These are phyloP conservation scores for Oxyteleia sp. DNA, from an alignment of 2,888 invertebrate genomes.

Conservation along the genomic window DNA sequence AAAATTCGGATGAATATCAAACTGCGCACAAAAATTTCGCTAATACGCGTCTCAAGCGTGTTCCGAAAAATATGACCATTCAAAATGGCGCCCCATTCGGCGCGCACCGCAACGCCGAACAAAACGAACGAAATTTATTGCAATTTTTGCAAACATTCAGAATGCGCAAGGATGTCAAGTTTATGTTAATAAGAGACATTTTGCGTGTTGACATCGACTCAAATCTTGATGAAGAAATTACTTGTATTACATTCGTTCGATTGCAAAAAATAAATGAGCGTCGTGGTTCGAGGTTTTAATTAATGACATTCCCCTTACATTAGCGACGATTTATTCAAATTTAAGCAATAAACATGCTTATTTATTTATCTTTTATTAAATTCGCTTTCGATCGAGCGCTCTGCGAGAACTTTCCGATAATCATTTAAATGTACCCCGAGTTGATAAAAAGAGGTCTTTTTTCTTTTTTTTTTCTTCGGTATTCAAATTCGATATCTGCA, in stretches of 20 bases:
- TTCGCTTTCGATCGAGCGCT: conserved; percentile 19
- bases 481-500: conserved; percentile 26
- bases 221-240: conserved; percentile 8
- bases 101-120: neutral
- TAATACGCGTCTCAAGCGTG: neutral
- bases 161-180: neutral
- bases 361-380: conserved; percentile 45
- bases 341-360: conserved; percentile 21
- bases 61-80: conserved; percentile 7
- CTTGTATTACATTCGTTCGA: conserved; percentile 3
- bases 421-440: conserved; percentile 18
- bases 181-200: conserved; percentile 6
- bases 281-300: neutral
- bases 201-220: neutral
- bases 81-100: neutral
- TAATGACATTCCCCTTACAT: neutral
- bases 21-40: conserved; percentile 6
- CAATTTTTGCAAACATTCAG: conserved; percentile 6
- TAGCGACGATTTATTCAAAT: conserved; percentile 13
- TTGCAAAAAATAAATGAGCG: neutral
- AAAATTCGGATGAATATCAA: conserved; percentile 47
- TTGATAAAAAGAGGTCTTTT: conserved; percentile 13
- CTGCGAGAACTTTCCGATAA: conserved; percentile 20
- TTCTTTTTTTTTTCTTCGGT: conserved; percentile 31
- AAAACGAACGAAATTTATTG: neutral